Conservation (phyloP, 2,113 vertebrate species). For the Aix galericulata region DNA sequence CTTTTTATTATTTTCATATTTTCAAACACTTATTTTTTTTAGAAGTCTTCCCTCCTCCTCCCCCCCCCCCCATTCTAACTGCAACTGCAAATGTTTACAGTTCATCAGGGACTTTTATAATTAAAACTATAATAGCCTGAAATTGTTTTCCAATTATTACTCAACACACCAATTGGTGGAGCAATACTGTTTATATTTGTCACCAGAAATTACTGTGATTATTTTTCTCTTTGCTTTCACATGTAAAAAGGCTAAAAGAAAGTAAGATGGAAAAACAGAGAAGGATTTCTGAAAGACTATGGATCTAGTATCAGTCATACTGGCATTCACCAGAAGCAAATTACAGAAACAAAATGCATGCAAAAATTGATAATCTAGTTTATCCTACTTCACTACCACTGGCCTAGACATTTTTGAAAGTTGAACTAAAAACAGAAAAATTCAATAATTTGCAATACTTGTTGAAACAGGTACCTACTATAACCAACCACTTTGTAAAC, state of each 20-base stretch:
- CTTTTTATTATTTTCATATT: not conserved
- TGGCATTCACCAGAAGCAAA: not conserved
- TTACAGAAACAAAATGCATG: not conserved
- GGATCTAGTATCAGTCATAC: not conserved
- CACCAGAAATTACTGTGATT: constrained; percentile 15
- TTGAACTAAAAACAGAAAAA: not conserved
- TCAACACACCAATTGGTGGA: not conserved
- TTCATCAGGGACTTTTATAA: constrained; percentile 17
- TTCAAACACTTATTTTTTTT: not conserved
- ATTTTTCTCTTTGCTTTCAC: not conserved
- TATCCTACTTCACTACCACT: not conserved
- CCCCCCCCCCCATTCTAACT: not conserved
- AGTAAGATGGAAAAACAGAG: not conserved
- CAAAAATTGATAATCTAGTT: not conserved
- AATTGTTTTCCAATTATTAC: constrained; percentile 48
- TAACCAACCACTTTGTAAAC: not conserved
- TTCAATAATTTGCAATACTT: not conserved
- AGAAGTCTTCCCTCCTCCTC: not conserved
- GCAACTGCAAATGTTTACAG: not conserved
- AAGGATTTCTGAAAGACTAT: not conserved
- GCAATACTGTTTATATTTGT: not conserved
- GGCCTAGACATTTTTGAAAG: not conserved
- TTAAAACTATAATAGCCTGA: constrained; percentile 8
- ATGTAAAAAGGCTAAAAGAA: not conserved
- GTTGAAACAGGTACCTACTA: not conserved